Percentiles rank a stretch among this genome's conserved stretches.
Conservation (phyloP, 2,888 invertebrate species). For the Spodoptera littoralis region DNA sequence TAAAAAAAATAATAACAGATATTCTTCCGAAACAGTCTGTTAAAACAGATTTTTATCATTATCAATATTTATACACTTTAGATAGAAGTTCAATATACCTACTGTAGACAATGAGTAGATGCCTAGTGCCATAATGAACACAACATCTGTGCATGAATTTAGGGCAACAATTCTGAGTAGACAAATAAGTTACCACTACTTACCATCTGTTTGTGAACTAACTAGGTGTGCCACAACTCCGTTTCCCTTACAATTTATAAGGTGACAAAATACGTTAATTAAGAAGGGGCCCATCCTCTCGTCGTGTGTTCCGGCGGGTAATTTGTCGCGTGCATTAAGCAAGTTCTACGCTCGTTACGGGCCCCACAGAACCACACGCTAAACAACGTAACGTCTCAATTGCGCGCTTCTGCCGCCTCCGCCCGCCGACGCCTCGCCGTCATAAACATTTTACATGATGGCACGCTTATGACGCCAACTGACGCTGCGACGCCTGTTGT, state of each 20-base stretch:
- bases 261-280: conserved; percentile 64
- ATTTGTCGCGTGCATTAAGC: conserved; percentile 69
- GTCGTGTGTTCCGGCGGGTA: conserved; percentile 54
- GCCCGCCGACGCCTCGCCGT: conserved; percentile 58
- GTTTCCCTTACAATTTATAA: conserved; percentile 51
- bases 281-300: conserved; percentile 54
- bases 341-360: conserved; percentile 64
- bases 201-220: conserved; percentile 31
- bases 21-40: no score
- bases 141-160: conserved; percentile 19
- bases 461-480: conserved; percentile 62
- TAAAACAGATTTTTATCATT: no score
- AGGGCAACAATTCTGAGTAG: conserved; percentile 23
- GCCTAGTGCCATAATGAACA: not conserved
- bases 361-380: conserved; percentile 55
- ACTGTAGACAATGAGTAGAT: no score
- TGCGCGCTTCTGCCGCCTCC: conserved; percentile 50
- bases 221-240: conserved; percentile 32
- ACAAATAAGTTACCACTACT: conserved; percentile 5
- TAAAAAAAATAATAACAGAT: no score
- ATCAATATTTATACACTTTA: no score
- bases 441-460: conserved; percentile 68
- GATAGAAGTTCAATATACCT: no score
- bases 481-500: conserved; percentile 50
- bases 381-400: conserved; percentile 72